Evolutionary conservation across 2,797 vertebrate species (phyloP).

Genomic region (Peromyscus melanophrys): DNA sequence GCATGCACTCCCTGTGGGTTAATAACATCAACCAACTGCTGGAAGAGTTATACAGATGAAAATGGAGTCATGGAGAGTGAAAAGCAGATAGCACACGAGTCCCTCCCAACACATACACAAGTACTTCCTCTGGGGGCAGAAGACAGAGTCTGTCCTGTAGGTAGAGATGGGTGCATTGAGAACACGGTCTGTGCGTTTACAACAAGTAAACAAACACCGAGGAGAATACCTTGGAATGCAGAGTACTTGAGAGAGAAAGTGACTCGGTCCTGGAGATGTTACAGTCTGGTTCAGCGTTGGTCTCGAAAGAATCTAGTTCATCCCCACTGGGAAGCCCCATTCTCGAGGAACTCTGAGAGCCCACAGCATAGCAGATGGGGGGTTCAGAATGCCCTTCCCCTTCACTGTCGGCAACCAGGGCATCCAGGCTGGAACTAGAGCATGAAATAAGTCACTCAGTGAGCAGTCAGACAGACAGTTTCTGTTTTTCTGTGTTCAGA

Average conservation of each 20-base stretch:
- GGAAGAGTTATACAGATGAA: background rate
- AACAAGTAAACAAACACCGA: background rate
- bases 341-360: conserved; percentile 82
- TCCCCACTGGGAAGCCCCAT: conserved; percentile 86
- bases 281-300: conserved; percentile 85
- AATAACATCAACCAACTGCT: background rate
- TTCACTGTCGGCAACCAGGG: conserved; percentile 94
- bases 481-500: background rate
- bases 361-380: conserved; percentile 81
- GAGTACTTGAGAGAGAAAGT: conserved; percentile 88
- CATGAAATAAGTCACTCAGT: background rate
- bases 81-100: background rate
- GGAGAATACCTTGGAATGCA: conserved; percentile 90
- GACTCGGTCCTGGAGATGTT: conserved; percentile 91
- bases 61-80: background rate
- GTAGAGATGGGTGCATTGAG: background rate
- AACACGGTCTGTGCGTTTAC: background rate
- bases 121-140: background rate
- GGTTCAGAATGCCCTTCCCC: conserved; percentile 86
- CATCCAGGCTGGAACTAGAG: conserved; percentile 94
- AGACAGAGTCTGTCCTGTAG: conserved; percentile 1
- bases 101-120: background rate
- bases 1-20: background rate
- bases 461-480: background rate
- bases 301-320: conserved; percentile 85